These are phyloP conservation scores for Zonitis immaculata DNA, from an alignment of 2,888 invertebrate genomes.

Conservation along the genomic window DNA sequence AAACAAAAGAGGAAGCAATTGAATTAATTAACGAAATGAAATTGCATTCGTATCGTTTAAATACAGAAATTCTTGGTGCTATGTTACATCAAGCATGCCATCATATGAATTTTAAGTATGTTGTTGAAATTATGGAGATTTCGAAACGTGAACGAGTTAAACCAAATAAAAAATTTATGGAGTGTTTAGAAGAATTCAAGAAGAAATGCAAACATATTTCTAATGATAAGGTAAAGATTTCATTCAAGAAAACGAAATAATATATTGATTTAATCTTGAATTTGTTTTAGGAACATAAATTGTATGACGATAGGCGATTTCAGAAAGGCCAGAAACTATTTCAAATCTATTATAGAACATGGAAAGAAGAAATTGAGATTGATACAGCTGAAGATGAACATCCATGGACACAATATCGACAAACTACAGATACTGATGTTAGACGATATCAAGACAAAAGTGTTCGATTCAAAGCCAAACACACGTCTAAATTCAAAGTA, in stretches of 20 bases:
- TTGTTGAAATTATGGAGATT: conserved; percentile 64
- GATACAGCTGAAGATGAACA: conserved; percentile 52
- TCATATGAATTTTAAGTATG: conserved; percentile 59
- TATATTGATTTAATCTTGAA: no score
- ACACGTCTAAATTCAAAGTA: conserved; percentile 37
- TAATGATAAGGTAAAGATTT: conserved; percentile 53
- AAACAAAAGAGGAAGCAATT: conserved; percentile 57
- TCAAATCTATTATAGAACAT: conserved; percentile 49
- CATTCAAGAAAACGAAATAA: no score
- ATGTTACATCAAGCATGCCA: conserved; percentile 64
- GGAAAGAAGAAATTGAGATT: conserved; percentile 49
- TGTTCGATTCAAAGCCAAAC: conserved; percentile 41
- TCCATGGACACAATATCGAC: conserved; percentile 63
- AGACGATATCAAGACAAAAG: conserved; percentile 36
- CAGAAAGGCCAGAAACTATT: conserved; percentile 49
- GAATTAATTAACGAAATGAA: conserved; percentile 68
- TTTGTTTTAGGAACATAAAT: conserved; percentile 9
- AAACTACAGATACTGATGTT: conserved; percentile 34
- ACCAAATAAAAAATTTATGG: conserved; percentile 59
- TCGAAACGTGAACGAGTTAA: conserved; percentile 58
- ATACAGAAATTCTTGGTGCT: conserved; percentile 69
- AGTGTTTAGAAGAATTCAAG: conserved; percentile 60
- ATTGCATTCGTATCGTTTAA: conserved; percentile 60
- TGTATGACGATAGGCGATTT: conserved; percentile 4
- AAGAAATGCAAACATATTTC: conserved; percentile 53